These are phyloP conservation scores for Pelodiscus sinensis DNA, from an alignment of 2,113 vertebrate species.

Conservation along the genomic window DNA sequence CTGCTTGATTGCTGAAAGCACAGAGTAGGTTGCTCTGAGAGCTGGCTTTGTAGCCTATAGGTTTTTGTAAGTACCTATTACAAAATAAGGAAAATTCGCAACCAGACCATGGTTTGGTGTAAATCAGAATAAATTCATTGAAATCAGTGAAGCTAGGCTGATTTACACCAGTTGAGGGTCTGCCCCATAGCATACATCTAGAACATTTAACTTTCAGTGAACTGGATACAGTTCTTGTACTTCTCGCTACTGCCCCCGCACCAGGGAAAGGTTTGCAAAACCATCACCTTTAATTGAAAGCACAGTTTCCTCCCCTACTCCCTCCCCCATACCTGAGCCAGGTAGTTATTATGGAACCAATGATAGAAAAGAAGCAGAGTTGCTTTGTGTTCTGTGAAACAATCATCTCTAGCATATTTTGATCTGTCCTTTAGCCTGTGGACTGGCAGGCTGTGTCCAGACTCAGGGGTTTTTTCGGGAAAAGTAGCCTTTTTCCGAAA, in stretches of 20 bases:
- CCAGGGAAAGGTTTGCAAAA: background rate
- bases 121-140: background rate
- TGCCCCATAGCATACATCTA: background rate
- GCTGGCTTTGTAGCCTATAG: background rate
- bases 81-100: background rate
- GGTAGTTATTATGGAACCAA: background rate
- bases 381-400: conserved; percentile 18
- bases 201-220: background rate
- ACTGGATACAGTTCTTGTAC: background rate
- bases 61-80: background rate
- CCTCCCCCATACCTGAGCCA: background rate
- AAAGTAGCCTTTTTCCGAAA: no score
- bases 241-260: background rate
- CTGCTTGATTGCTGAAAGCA: background rate
- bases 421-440: conserved; percentile 27
- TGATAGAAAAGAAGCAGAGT: conserved; percentile 16
- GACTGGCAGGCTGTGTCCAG: no score
- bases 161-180: background rate
- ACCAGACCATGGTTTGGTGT: background rate
- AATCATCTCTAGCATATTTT: background rate
- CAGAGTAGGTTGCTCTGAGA: background rate
- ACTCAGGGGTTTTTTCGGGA: no score
- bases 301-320: background rate
- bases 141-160: background rate
- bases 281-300: background rate